Evolutionary conservation across 2,113 vertebrate species (phyloP).

Genomic region (Bubo blakistoni): DNA sequence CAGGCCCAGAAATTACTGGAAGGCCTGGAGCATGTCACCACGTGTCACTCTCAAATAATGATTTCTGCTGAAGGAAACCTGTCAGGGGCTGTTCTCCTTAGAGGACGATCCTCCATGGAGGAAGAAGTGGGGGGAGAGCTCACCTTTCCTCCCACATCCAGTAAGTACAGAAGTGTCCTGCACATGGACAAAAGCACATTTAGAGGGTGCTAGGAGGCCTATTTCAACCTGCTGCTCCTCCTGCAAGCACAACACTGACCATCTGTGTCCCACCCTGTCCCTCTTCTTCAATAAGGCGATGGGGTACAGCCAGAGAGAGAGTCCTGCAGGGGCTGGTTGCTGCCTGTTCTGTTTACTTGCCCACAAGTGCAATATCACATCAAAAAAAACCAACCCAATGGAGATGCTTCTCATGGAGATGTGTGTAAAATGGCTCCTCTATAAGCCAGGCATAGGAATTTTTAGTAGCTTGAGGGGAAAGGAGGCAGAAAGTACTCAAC

Average conservation of each 20-base stretch:
- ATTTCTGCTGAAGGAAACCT: not conserved
- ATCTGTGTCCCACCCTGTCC: fast-evolving
- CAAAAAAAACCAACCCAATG: not conserved
- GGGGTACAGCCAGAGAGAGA: not conserved
- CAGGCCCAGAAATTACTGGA: not conserved
- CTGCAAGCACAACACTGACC: fast-evolving
- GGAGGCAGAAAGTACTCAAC: not conserved
- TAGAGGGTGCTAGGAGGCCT: not conserved
- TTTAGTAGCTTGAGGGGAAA: not conserved
- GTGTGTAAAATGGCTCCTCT: not conserved
- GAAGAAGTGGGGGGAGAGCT: not conserved
- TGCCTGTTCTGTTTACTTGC: not conserved
- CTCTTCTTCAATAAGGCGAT: not conserved
- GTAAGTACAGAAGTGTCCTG: not conserved
- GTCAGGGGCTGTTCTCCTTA: not conserved
- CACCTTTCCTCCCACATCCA: not conserved
- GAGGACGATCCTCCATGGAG: not conserved
- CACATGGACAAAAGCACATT: not conserved
- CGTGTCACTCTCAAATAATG: not conserved
- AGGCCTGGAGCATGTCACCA: not conserved
- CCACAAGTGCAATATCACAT: not conserved
- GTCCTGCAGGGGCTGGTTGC: not conserved
- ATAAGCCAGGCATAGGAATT: not conserved
- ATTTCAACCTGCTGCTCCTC: not conserved
- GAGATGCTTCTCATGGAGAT: not conserved